These are phyloP conservation scores for Ibidorhyncha struthersii DNA, from an alignment of 2,113 vertebrate genomes.

Conservation along the genomic window DNA sequence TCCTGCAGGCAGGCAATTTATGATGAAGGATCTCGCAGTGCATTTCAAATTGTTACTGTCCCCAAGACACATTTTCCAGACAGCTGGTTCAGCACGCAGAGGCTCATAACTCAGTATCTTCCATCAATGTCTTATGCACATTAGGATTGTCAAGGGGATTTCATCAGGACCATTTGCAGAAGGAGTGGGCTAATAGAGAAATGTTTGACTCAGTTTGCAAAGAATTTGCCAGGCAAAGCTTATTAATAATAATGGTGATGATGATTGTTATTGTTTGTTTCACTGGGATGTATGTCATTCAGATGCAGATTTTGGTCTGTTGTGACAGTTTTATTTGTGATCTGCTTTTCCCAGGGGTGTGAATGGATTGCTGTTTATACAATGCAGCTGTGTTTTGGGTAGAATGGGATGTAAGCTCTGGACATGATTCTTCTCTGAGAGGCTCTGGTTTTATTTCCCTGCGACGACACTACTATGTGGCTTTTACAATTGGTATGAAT, in stretches of 20 bases:
- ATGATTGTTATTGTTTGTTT: constrained; percentile 31
- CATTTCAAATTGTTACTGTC: constrained; percentile 24
- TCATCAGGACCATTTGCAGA: not conserved
- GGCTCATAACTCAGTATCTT: constrained; percentile 20
- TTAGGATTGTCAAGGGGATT: constrained; percentile 26
- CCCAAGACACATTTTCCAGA: constrained; percentile 34
- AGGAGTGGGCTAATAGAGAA: not conserved
- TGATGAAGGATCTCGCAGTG: not conserved
- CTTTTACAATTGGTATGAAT: not conserved
- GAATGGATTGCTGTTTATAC: constrained; percentile 34
- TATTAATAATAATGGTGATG: constrained; percentile 1
- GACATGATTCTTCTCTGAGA: constrained; percentile 3
- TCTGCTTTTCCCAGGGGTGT: not conserved
- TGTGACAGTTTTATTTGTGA: constrained; percentile 26
- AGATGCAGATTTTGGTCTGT: constrained; percentile 19
- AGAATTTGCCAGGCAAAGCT: not conserved
- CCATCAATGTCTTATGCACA: not conserved
- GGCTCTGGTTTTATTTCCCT: not conserved
- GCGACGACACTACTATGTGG: not conserved
- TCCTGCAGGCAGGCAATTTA: not conserved
- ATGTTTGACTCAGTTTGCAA: not conserved
- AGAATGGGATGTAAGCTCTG: not conserved
- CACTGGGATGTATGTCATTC: not conserved
- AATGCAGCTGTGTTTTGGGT: constrained; percentile 56
- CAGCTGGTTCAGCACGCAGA: constrained; percentile 19